These are phyloP conservation scores for Aphis craccivora DNA, from an alignment of 1,140 invertebrate genomes.

Conservation along the genomic window DNA sequence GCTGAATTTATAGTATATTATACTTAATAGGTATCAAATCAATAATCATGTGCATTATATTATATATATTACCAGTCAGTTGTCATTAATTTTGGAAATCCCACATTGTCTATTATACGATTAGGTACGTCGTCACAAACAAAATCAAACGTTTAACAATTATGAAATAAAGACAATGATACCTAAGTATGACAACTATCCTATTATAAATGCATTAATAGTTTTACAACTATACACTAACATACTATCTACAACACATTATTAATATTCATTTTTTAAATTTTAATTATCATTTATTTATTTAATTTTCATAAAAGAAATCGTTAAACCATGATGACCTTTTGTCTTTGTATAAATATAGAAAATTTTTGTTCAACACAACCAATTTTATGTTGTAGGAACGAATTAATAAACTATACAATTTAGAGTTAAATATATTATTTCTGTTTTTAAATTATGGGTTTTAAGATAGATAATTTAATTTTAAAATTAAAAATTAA, in stretches of 20 bases:
- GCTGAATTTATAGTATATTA: background rate
- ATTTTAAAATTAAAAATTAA: background rate
- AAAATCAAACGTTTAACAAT: background rate
- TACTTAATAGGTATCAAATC: background rate
- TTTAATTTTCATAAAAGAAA: background rate
- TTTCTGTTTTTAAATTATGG: background rate
- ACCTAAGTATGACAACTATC: background rate
- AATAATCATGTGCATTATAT: background rate
- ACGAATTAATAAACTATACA: background rate
- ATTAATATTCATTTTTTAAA: background rate
- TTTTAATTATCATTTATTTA: background rate
- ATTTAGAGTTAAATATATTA: no score
- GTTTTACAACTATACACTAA: background rate
- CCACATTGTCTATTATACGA: background rate
- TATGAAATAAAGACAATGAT: background rate
- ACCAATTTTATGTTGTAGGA: background rate
- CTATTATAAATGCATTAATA: background rate
- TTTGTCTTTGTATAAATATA: background rate
- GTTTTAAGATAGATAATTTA: background rate
- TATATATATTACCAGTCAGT: background rate
- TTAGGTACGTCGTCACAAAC: background rate
- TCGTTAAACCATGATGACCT: background rate
- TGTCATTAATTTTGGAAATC: background rate
- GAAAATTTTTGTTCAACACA: background rate
- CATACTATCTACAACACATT: background rate